phyloP scores from a whole-genome alignment of 2,888 invertebrate genomes.

The Eupithecia subumbrata region DNA sequence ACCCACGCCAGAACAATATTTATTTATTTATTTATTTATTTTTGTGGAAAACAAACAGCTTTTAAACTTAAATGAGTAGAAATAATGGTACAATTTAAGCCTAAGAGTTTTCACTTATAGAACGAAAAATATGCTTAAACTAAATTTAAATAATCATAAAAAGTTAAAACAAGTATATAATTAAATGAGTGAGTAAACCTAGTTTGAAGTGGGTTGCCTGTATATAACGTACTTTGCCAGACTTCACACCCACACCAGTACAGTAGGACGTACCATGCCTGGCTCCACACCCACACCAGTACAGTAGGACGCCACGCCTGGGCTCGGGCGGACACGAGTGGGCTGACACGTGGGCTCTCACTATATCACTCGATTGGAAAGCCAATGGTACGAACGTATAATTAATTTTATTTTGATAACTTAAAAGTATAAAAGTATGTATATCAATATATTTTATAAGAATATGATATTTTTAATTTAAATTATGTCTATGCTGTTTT shows the following conservation, averaged over 20 bases:
- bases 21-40: too few species aligned
- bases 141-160: too few species aligned
- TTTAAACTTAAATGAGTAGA: too few species aligned
- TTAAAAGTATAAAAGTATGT: slow-evolving; percentile 26
- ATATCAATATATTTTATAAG: slow-evolving; percentile 61
- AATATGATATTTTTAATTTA: slow-evolving; percentile 76
- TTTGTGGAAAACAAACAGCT: too few species aligned
- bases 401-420: slow-evolving; percentile 23
- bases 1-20: too few species aligned
- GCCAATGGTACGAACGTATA: slow-evolving; percentile 9
- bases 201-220: too few species aligned
- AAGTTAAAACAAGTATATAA: too few species aligned
- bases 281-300: background rate
- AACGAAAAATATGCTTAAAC: too few species aligned
- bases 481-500: slow-evolving; percentile 82
- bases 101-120: too few species aligned
- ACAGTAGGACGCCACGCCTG: background rate
- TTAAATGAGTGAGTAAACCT: too few species aligned
- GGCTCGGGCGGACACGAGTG: too few species aligned
- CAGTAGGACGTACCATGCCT: background rate
- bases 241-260: background rate
- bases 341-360: background rate
- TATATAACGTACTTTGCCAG: background rate
- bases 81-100: too few species aligned
- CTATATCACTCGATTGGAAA: slow-evolving; percentile 15